Conservation (phyloP, 2,113 vertebrate genomes). For the Osmerus eperlanus region DNA sequence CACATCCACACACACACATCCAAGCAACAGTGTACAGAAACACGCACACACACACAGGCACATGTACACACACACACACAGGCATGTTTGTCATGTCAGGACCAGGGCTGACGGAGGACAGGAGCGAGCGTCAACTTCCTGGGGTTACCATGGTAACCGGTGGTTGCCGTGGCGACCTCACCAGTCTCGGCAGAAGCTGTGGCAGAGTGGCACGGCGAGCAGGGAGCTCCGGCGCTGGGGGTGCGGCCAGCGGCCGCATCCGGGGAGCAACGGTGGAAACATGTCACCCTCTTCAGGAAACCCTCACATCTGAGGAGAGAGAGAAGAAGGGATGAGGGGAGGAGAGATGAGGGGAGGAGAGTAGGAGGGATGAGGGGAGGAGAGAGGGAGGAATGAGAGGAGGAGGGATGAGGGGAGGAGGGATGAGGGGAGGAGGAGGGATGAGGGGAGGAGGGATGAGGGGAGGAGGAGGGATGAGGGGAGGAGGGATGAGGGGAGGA, state of each 20-base stretch:
- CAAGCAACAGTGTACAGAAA: too few species aligned
- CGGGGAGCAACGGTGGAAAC: conserved; percentile 77
- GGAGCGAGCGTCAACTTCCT: too few species aligned
- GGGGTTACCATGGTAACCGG: background rate
- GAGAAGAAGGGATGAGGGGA: background rate
- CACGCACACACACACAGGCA: too few species aligned
- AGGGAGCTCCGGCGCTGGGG: conserved; percentile 59
- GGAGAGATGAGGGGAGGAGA: background rate
- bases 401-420: background rate
- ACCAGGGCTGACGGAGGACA: background rate
- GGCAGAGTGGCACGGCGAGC: conserved; percentile 76
- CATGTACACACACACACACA: too few species aligned
- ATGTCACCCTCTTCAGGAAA: conserved; percentile 69
- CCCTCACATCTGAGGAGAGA: conserved; percentile 58
- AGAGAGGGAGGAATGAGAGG: background rate
- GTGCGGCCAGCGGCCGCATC: conserved; percentile 73
- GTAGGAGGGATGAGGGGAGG: background rate
- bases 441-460: background rate
- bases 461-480: background rate
- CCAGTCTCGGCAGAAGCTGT: conserved; percentile 81
- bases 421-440: too few species aligned
- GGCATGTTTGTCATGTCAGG: too few species aligned
- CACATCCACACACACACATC: too few species aligned
- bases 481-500: too few species aligned
- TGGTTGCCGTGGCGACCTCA: conserved; percentile 49